Evolutionary conservation across 2,113 vertebrate species (phyloP).

Genomic region (Ascaphus truei): DNA sequence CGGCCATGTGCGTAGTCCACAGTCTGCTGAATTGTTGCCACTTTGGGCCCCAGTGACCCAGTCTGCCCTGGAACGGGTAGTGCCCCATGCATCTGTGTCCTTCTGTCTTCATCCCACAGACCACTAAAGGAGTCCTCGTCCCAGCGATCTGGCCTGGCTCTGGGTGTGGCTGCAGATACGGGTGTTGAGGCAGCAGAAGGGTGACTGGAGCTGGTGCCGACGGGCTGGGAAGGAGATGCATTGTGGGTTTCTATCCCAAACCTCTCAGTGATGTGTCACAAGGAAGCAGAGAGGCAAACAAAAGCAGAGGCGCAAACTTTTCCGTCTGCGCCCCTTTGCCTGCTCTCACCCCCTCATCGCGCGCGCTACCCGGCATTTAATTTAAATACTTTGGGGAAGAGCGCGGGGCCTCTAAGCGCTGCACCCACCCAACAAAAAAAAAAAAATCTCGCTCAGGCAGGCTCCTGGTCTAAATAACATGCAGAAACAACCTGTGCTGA

Average conservation of each 20-base stretch:
- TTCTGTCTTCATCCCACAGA: slow-evolving; percentile 78
- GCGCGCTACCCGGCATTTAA: too few species aligned
- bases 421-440: too few species aligned
- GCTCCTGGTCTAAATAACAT: too few species aligned
- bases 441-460: too few species aligned
- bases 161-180: slow-evolving; percentile 57
- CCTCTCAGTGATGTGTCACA: slow-evolving; percentile 49
- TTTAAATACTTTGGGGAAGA: too few species aligned
- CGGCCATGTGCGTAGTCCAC: slow-evolving; percentile 89
- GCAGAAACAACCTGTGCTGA: too few species aligned
- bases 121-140: slow-evolving; percentile 77
- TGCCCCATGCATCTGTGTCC: slow-evolving; percentile 59
- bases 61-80: slow-evolving; percentile 44
- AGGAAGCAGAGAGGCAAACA: slow-evolving; percentile 49
- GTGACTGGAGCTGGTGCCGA: not conserved
- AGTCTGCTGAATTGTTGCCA: slow-evolving; percentile 81
- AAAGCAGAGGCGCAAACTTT: slow-evolving; percentile 34
- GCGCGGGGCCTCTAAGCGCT: too few species aligned
- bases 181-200: slow-evolving; percentile 49
- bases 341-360: slow-evolving; percentile 34
- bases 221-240: not conserved
- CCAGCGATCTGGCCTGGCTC: slow-evolving; percentile 66
- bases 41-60: slow-evolving; percentile 56
- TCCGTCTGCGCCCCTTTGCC: too few species aligned
- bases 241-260: not conserved